These are phyloP conservation scores for Drosophila hydei DNA, from an alignment of 1,140 invertebrate genomes.

Conservation along the genomic window DNA sequence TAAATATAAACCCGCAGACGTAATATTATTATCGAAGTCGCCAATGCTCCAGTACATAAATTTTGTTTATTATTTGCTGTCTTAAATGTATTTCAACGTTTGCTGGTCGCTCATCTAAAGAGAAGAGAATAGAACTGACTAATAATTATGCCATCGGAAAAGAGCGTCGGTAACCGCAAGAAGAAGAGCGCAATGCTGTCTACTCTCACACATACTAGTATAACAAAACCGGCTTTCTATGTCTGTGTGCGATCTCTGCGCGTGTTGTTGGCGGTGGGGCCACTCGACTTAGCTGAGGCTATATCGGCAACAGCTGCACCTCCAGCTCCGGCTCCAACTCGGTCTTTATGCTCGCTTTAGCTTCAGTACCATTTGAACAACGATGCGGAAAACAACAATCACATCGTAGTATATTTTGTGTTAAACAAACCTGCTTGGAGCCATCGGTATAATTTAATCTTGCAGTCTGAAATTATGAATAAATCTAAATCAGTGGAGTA, in stretches of 20 bases:
- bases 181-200: constrained; percentile 29
- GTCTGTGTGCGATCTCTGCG: constrained; percentile 24
- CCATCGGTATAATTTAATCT: constrained; percentile 29
- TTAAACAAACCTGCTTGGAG: constrained; percentile 26
- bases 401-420: constrained; percentile 29
- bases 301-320: constrained; percentile 27
- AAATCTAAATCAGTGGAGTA: constrained; percentile 21
- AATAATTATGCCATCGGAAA: constrained; percentile 17
- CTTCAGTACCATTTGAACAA: constrained; percentile 73
- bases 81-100: constrained; percentile 4
- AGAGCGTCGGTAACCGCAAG: constrained; percentile 23
- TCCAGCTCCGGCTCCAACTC: constrained; percentile 33
- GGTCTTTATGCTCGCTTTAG: constrained; percentile 78
- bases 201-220: constrained; percentile 3
- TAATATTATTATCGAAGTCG: background rate
- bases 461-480: constrained; percentile 20
- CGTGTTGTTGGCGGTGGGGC: constrained; percentile 35
- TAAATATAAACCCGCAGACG: too few species aligned
- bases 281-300: constrained; percentile 58
- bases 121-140: constrained; percentile 36
- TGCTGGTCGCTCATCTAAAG: constrained; percentile 11
- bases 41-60: background rate
- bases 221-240: constrained; percentile 64
- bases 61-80: background rate
- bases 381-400: constrained; percentile 61